These are phyloP conservation scores for Chaetogeoica ovagalla DNA, from an alignment of 2,888 invertebrate genomes.

Conservation along the genomic window DNA sequence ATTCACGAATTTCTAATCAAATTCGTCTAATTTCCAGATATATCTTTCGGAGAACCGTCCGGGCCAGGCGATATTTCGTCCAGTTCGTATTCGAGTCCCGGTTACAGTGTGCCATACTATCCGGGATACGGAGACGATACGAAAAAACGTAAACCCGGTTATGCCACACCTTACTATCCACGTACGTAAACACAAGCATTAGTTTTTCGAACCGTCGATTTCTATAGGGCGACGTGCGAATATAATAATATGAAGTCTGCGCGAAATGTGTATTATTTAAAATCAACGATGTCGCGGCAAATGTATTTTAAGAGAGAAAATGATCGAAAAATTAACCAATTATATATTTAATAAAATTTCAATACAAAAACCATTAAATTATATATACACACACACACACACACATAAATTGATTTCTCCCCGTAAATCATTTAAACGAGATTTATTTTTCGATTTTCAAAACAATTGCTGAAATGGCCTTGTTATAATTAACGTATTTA, in stretches of 20 bases:
- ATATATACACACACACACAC: too few species aligned
- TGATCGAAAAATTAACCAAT: too few species aligned
- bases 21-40: not conserved
- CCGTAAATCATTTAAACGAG: not conserved
- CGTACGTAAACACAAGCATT: constrained; percentile 7
- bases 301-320: too few species aligned
- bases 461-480: too few species aligned
- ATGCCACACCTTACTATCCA: constrained; percentile 42
- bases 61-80: constrained; percentile 12
- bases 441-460: not conserved
- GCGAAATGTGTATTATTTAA: too few species aligned
- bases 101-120: constrained; percentile 37
- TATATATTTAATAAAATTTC: too few species aligned
- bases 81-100: constrained; percentile 33
- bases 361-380: too few species aligned
- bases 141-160: constrained; percentile 38
- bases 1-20: not conserved
- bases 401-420: not conserved
- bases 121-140: constrained; percentile 27
- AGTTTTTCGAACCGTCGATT: too few species aligned
- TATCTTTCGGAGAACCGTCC: constrained; percentile 20
- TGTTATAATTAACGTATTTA: too few species aligned
- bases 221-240: too few species aligned
- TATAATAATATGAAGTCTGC: too few species aligned
- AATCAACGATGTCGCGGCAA: too few species aligned